A percentile compares a stretch with the other conserved stretches of the same genome.
Evolutionary conservation across 2,113 vertebrate genomes (phyloP).

Genomic region (Ochotona princeps): DNA sequence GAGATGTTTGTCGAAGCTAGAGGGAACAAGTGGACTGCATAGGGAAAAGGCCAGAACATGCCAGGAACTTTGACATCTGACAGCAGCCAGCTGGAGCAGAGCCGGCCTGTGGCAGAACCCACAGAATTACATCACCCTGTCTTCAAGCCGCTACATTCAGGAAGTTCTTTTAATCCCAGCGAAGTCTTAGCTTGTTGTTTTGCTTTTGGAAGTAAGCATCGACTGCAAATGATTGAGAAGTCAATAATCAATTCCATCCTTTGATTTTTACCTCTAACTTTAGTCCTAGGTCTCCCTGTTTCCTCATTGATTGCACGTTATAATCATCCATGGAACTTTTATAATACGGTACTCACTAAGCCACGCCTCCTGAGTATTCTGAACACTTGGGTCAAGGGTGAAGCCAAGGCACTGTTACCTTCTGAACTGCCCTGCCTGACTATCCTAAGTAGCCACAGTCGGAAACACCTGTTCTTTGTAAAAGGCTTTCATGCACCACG

Average conservation of each 20-base stretch:
- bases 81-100: too few species aligned
- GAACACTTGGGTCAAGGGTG: neutral
- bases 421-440: neutral
- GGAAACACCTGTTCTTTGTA: neutral
- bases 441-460: neutral
- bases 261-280: neutral
- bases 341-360: neutral
- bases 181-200: neutral
- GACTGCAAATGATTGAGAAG: neutral
- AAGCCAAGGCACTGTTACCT: neutral
- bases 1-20: too few species aligned
- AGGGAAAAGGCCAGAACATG: neutral
- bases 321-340: neutral
- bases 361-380: neutral
- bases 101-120: neutral
- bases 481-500: neutral
- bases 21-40: neutral
- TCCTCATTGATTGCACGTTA: neutral
- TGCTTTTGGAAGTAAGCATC: neutral
- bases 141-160: neutral
- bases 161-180: neutral
- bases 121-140: neutral
- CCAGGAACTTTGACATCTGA: neutral
- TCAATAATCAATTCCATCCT: neutral
- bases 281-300: neutral